Conservation (phyloP, 2,797 vertebrate genomes). For the Limosa lapponica region DNA sequence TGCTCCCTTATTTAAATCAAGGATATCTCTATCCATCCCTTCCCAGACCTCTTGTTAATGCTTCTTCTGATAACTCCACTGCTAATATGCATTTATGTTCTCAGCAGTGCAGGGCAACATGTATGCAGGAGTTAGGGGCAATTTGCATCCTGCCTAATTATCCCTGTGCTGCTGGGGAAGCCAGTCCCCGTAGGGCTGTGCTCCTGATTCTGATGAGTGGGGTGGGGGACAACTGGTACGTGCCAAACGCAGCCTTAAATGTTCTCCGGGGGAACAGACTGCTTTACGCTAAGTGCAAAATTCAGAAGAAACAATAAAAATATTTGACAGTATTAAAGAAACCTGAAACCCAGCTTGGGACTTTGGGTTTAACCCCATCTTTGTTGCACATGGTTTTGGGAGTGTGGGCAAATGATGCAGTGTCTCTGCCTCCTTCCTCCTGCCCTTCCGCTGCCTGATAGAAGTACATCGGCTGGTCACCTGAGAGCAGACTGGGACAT, state of each 20-base stretch:
- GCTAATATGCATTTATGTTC: background rate
- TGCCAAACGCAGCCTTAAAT: background rate
- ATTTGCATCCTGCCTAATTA: background rate
- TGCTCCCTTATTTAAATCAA: background rate
- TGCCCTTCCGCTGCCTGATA: background rate
- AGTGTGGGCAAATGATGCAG: background rate
- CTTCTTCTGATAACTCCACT: background rate
- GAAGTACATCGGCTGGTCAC: background rate
- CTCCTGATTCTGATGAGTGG: background rate
- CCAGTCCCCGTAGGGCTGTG: background rate
- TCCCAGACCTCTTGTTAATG: background rate
- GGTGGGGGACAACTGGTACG: background rate
- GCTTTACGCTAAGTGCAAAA: background rate
- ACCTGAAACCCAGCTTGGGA: background rate
- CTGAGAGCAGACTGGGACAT: background rate
- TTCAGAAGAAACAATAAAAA: background rate
- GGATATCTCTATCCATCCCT: background rate
- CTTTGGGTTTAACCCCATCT: background rate
- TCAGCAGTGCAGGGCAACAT: background rate
- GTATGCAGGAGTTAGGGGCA: background rate
- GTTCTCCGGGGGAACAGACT: background rate
- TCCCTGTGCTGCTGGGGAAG: background rate
- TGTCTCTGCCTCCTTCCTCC: background rate
- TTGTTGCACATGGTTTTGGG: background rate
- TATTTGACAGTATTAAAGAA: background rate